These are phyloP conservation scores for Dascyllus trimaculatus DNA, from an alignment of 2,113 vertebrate species.

Conservation along the genomic window DNA sequence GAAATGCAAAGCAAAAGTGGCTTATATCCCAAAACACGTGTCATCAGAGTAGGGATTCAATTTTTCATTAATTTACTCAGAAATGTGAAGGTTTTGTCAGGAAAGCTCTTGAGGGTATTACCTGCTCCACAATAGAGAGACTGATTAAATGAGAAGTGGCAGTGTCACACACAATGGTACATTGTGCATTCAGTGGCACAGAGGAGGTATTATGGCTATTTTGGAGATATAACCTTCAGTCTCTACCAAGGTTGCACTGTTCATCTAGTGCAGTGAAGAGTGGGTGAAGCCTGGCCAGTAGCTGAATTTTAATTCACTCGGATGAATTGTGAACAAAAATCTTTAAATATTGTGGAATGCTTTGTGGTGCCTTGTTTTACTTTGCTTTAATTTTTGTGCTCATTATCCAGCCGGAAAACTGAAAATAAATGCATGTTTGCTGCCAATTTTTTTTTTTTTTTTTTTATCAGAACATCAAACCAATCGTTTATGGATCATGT, in stretches of 20 bases:
- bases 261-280: slow-evolving; percentile 9
- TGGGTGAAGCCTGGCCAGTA: not conserved
- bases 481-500: not conserved
- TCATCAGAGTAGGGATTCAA: slow-evolving; percentile 28
- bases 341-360: not conserved
- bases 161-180: slow-evolving; percentile 52
- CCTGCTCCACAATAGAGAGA: slow-evolving; percentile 60
- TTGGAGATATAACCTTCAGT: slow-evolving; percentile 63
- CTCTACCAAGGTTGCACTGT: slow-evolving; percentile 45
- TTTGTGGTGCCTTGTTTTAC: not conserved
- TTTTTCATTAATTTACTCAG: slow-evolving; percentile 61
- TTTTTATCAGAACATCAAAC: slow-evolving; percentile 2
- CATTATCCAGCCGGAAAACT: slow-evolving; percentile 14
- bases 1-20: slow-evolving; percentile 7
- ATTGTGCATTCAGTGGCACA: slow-evolving; percentile 58
- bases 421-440: slow-evolving; percentile 7
- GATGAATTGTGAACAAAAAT: slow-evolving; percentile 2
- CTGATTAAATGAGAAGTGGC: slow-evolving; percentile 69
- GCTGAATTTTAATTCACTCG: slow-evolving; percentile 29
- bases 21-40: slow-evolving; percentile 43
- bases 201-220: slow-evolving; percentile 48
- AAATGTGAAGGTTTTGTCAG: slow-evolving; percentile 60
- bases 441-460: too few relatives aligned
- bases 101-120: slow-evolving; percentile 53
- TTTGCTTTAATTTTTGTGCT: slow-evolving; percentile 4